Evolutionary conservation across 1,140 invertebrate species (phyloP), one percentile per base, ranked within the genome.

Genomic region (Lasaia peninsularis): DNA sequence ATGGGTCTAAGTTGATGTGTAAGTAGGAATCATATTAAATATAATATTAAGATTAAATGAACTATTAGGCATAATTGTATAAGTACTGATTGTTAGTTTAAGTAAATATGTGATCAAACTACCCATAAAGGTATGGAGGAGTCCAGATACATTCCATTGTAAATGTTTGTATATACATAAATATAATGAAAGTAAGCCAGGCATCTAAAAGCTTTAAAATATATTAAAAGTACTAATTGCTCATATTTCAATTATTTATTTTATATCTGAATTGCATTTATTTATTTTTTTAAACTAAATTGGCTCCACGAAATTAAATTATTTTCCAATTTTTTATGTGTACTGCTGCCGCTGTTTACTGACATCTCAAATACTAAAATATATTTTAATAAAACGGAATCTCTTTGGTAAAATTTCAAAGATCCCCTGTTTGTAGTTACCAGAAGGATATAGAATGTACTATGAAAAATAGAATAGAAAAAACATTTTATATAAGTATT

Each of bases 81-180:
- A 79, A 81, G 81, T 85, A 85, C 81, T 85, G 81, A 82, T 28
- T 85, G 78, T 79, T 75, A 40, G 20, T 60, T 73, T 70, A 71
- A 62, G 63, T 72, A 67, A 62, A 60, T 66, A 67, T 69, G 72
- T 80, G 77, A 78, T 82, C 71, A 79, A 74, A 69, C 69, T 74
- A 71, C 76, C 75, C 62, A 63, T 65, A 70, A 73, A 62, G 66
- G 71, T 83, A 70, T 71, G 70, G 63, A 69, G 56, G 69, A 83
- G 80, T 86, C 80, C 75, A 84, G 71, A 74, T 77, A 86, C 84
- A 88, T 88, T 88, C 84, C 84, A 84, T 71, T 80, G 73, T 82
- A 73, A 78, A 78, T 78, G 58, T 78, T 64, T 82, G 75, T 83
- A 76, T 58, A 80, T 82, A 82, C 63, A 69, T 56, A 62, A 62